Evolutionary conservation across 2,113 vertebrate species (phyloP).

Genomic region (Sus scrofa): T2T-Sscrofa CM000830.6:28778001-28778500

Average conservation of each 20-base stretch:
- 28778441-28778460: slow-evolving; percentile 88
- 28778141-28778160: slow-evolving; percentile 83
- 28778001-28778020: slow-evolving; percentile 64
- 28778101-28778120: slow-evolving; percentile 68
- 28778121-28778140: slow-evolving; percentile 78
- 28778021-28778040: slow-evolving; percentile 60
- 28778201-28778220: slow-evolving; percentile 77
- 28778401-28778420: slow-evolving; percentile 77
- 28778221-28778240: slow-evolving; percentile 71
- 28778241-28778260: slow-evolving; percentile 45
- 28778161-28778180: slow-evolving; percentile 81
- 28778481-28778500: slow-evolving; percentile 76
- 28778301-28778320: slow-evolving; percentile 82
- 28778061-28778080: slow-evolving; percentile 80
- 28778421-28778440: slow-evolving; percentile 82
- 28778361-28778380: slow-evolving; percentile 82
- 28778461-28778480: slow-evolving; percentile 81
- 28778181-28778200: slow-evolving; percentile 68
- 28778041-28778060: neutral
- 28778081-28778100: slow-evolving; percentile 75
- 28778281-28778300: slow-evolving; percentile 85
- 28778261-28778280: slow-evolving; percentile 69
- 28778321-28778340: slow-evolving; percentile 83
- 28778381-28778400: slow-evolving; percentile 76
- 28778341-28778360: slow-evolving; percentile 87